Conservation (phyloP, 2,113 vertebrate species). For the Peromyscus polionotus region DNA sequence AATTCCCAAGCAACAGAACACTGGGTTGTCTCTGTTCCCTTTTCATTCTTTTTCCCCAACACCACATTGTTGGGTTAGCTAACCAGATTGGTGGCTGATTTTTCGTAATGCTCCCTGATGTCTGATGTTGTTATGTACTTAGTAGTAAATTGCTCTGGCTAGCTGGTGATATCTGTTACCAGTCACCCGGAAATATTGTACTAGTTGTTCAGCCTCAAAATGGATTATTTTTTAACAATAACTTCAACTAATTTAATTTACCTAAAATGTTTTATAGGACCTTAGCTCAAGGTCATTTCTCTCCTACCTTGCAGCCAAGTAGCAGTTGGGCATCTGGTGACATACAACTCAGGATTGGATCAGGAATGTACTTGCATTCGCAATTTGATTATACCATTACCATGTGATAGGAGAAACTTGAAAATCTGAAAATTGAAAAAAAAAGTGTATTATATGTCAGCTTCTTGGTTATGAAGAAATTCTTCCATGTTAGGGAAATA, state of each 20-base stretch:
- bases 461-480: conserved; percentile 44
- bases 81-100: neutral
- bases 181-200: conserved; percentile 18
- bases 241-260: conserved; percentile 32
- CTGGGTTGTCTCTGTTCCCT: neutral
- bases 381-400: neutral
- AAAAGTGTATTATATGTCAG: neutral
- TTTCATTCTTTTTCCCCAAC: neutral
- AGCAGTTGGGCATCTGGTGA: conserved; percentile 18
- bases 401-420: neutral
- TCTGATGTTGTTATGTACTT: neutral
- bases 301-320: neutral
- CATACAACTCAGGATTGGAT: neutral
- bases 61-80: neutral
- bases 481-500: conserved; percentile 11
- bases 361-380: neutral
- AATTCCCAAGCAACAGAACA: neutral
- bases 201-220: neutral
- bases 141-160: neutral
- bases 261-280: conserved; percentile 56
- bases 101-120: neutral
- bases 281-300: conserved; percentile 44
- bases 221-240: conserved; percentile 9
- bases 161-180: conserved; percentile 15
- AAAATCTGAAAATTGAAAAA: neutral